phyloP scores from a whole-genome alignment of 2,797 vertebrate species.

The Kryptopterus vitreolus region DNA sequence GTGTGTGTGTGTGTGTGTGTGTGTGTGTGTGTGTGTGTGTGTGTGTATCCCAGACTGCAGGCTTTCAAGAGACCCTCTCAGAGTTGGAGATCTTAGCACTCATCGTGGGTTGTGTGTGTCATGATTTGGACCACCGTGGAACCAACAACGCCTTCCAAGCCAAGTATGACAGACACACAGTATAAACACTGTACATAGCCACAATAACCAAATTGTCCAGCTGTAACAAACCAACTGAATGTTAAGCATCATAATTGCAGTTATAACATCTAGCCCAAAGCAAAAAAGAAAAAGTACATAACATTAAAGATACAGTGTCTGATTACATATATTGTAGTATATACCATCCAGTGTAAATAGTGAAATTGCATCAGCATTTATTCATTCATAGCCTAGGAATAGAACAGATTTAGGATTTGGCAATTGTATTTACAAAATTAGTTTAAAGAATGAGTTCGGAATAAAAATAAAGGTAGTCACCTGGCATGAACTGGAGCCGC shows the following conservation, averaged over 20 bases:
- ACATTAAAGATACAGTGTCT: background rate
- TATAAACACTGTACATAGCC: background rate
- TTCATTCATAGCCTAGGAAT: background rate
- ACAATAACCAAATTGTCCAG: background rate
- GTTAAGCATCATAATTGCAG: background rate
- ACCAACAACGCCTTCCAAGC: slow-evolving; percentile 99
- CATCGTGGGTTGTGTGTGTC: slow-evolving; percentile 97
- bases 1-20: slow-evolving; percentile 15
- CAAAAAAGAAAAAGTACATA: background rate
- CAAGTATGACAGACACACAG: slow-evolving; percentile 80
- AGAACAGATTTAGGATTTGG: background rate
- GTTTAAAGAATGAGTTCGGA: background rate
- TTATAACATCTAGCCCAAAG: background rate
- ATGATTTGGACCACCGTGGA: slow-evolving; percentile 98
- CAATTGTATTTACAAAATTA: too few species aligned
- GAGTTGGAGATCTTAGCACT: slow-evolving; percentile 96
- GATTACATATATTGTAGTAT: background rate
- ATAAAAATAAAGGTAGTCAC: background rate
- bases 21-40: slow-evolving; percentile 44
- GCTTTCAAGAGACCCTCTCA: slow-evolving; percentile 94
- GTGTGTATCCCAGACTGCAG: slow-evolving; percentile 82
- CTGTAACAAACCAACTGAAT: background rate
- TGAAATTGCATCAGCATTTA: background rate
- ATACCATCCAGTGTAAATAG: background rate
- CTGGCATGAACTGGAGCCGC: background rate